These are phyloP conservation scores for Deilephila porcellus DNA, from an alignment of 2,888 invertebrate species.

Conservation along the genomic window DNA sequence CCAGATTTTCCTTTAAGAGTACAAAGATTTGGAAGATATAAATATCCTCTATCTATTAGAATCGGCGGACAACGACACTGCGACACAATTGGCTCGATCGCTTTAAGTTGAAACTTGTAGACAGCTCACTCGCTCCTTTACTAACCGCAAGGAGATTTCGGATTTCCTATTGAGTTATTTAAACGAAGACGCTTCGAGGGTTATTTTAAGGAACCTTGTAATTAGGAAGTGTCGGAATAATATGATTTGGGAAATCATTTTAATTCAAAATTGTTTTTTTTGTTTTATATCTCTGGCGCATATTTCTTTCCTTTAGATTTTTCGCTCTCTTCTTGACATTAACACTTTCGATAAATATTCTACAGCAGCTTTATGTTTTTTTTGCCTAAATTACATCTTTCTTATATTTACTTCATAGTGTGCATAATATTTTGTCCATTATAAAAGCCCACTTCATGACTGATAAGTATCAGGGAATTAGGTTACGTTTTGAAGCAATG, in stretches of 20 bases:
- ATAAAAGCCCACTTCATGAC: too few relatives aligned
- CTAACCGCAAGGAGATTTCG: background rate
- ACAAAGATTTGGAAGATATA: background rate
- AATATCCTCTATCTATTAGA: background rate
- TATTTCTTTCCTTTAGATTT: too few relatives aligned
- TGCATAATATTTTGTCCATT: too few relatives aligned
- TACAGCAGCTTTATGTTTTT: too few relatives aligned
- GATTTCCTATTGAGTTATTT: constrained; percentile 7
- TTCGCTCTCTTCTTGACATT: too few relatives aligned
- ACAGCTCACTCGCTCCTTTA: background rate
- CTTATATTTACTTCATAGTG: too few relatives aligned
- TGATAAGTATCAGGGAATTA: too few relatives aligned
- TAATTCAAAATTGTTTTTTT: background rate
- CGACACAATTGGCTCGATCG: background rate
- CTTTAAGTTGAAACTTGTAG: background rate
- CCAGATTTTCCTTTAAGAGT: background rate
- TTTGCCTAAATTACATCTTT: too few relatives aligned
- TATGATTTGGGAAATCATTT: background rate
- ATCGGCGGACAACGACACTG: background rate
- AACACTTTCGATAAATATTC: too few relatives aligned
- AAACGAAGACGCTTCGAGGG: background rate
- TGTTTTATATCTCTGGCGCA: too few relatives aligned
- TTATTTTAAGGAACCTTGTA: background rate
- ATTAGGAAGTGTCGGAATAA: background rate
- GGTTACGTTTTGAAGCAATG: too few relatives aligned